phyloP scores from a whole-genome alignment of 2,797 vertebrate species.

The Oreochromis mossambicus region DNA sequence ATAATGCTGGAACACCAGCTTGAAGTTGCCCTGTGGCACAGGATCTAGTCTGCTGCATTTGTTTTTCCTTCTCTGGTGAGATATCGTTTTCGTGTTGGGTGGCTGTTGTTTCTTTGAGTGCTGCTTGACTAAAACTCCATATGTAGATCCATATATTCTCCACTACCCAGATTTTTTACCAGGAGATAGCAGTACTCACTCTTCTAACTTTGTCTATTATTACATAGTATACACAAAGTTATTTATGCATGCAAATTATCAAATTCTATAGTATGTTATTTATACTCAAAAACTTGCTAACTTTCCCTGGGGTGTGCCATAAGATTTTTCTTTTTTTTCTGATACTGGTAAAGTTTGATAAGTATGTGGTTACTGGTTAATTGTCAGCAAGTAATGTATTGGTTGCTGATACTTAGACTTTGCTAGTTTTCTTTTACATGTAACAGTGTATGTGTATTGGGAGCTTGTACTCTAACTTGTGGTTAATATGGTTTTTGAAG shows the following conservation, averaged over 20 bases:
- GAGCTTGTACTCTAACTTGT: background rate
- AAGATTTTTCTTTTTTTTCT: background rate
- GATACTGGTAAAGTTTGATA: background rate
- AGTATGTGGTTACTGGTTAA: background rate
- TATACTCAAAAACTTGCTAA: background rate
- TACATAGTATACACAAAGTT: background rate
- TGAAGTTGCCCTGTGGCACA: background rate
- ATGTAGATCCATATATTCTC: background rate
- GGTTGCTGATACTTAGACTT: background rate
- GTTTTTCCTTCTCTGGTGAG: background rate
- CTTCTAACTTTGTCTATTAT: background rate
- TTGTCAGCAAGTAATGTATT: background rate
- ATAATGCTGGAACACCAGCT: background rate
- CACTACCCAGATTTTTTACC: background rate
- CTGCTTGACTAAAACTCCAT: background rate
- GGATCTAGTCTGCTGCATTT: background rate
- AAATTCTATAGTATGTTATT: no score
- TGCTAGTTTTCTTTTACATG: background rate
- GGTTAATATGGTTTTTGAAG: background rate
- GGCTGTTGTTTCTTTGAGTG: background rate
- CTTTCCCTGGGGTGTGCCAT: background rate
- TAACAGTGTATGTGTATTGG: background rate
- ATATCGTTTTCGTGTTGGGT: background rate
- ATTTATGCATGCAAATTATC: background rate
- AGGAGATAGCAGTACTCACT: background rate